A percentile compares a stretch with the other conserved stretches of the same genome.
Evolutionary conservation across 2,113 vertebrate genomes (phyloP).

Genomic region (Xiphorhynchus elegans): DNA sequence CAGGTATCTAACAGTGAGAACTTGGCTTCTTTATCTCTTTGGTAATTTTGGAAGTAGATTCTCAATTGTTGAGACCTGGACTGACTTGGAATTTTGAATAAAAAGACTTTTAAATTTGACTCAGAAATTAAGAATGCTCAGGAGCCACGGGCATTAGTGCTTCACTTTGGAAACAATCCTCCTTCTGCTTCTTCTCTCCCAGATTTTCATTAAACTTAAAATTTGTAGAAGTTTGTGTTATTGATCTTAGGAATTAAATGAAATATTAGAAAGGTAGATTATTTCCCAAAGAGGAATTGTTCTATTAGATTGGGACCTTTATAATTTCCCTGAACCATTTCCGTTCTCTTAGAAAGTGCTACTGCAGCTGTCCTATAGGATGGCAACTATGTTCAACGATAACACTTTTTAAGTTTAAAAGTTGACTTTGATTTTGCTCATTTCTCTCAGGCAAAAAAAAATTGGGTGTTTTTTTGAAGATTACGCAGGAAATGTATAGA

Average conservation of each 20-base stretch:
- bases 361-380: neutral
- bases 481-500: neutral
- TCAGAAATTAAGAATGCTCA: neutral
- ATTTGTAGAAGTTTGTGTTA: neutral
- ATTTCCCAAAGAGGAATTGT: neutral
- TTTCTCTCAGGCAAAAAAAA: neutral
- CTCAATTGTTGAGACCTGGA: neutral
- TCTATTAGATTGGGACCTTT: neutral
- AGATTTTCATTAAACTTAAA: neutral
- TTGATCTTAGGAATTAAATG: neutral
- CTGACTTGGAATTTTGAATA: neutral
- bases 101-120: neutral
- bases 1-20: neutral
- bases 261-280: neutral
- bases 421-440: neutral
- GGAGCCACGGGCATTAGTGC: neutral
- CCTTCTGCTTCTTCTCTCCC: neutral
- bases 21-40: neutral
- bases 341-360: neutral
- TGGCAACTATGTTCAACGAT: neutral
- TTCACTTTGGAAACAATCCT: neutral
- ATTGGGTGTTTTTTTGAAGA: neutral
- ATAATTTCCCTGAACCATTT: neutral
- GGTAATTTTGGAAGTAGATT: neutral
- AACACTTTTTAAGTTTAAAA: neutral